Conservation (phyloP, 2,113 vertebrate genomes). For the Drymodes brunneopygia region DNA sequence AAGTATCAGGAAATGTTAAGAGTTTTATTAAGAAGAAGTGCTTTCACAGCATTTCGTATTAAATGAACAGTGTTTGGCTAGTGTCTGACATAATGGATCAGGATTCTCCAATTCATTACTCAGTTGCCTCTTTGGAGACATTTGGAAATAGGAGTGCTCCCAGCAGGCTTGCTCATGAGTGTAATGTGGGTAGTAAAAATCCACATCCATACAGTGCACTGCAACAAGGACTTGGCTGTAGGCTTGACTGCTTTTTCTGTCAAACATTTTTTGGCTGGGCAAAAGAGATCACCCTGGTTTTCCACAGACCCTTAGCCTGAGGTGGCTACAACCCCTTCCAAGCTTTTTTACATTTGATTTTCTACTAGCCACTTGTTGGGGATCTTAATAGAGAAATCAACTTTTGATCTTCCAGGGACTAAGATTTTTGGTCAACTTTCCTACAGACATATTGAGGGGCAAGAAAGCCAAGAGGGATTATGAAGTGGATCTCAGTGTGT, state of each 20-base stretch:
- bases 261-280: neutral
- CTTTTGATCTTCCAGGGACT: neutral
- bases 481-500: neutral
- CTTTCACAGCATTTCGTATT: neutral
- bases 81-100: neutral
- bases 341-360: neutral
- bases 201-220: neutral
- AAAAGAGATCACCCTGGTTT: neutral
- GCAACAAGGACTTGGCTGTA: neutral
- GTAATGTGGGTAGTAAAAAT: neutral
- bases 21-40: neutral
- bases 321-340: neutral
- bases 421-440: neutral
- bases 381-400: neutral
- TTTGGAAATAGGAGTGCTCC: neutral
- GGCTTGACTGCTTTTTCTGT: neutral
- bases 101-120: neutral
- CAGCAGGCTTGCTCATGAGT: fast-evolving
- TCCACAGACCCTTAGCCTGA: neutral
- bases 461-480: neutral
- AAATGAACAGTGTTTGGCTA: neutral
- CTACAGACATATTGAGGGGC: neutral
- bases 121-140: neutral
- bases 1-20: neutral
- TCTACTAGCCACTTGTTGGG: neutral